phyloP scores from a whole-genome alignment of 2,797 vertebrate species.

The Lithobates pipiens region DNA sequence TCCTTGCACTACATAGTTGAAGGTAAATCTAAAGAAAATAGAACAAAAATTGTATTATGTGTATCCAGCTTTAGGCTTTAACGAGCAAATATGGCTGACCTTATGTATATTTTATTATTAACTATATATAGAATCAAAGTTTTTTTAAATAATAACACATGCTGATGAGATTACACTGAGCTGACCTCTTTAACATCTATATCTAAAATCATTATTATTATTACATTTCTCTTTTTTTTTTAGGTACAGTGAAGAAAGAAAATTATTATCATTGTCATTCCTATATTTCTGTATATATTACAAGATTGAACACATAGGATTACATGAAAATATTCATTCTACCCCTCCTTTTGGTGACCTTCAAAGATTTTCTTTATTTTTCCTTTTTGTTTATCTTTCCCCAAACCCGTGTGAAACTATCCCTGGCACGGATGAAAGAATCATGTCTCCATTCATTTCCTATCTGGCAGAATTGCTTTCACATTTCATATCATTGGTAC shows the following conservation, averaged over 20 bases:
- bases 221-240: too few relatives aligned
- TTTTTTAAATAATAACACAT: too few relatives aligned
- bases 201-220: background rate
- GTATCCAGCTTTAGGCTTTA: too few relatives aligned
- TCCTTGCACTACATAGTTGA: too few relatives aligned
- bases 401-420: constrained; percentile 75
- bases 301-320: constrained; percentile 76
- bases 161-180: background rate
- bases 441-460: constrained; percentile 83
- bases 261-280: background rate
- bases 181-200: background rate
- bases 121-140: too few relatives aligned
- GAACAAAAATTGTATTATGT: too few relatives aligned
- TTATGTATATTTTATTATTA: too few relatives aligned
- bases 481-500: constrained; percentile 84
- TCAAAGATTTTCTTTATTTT: constrained; percentile 72
- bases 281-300: background rate
- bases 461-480: constrained; percentile 83
- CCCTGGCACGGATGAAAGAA: constrained; percentile 76
- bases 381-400: constrained; percentile 75
- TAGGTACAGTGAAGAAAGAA: background rate
- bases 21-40: too few relatives aligned
- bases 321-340: constrained; percentile 75
- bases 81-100: too few relatives aligned
- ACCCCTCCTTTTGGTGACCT: constrained; percentile 73